phyloP scores from a whole-genome alignment of 2,113 vertebrate species.

The Alligator mississippiensis region DNA sequence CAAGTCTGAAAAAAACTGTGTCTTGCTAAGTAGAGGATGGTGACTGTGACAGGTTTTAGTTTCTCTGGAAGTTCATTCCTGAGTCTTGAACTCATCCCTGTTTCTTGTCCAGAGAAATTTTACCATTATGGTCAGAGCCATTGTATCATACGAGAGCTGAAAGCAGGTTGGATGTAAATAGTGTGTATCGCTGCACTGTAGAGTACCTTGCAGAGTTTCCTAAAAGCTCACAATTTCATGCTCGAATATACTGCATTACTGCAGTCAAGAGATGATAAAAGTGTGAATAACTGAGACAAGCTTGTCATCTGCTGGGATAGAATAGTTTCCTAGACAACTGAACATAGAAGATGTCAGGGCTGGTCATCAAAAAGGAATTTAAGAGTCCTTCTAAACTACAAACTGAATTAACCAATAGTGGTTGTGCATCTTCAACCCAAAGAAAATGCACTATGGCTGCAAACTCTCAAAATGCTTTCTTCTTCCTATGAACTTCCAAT shows the following conservation, averaged over 20 bases:
- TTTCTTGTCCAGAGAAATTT: background rate
- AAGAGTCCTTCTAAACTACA: background rate
- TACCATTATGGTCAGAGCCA: background rate
- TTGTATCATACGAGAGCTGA: background rate
- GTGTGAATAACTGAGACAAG: background rate
- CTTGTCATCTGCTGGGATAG: background rate
- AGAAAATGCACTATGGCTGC: background rate
- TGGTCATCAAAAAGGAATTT: background rate
- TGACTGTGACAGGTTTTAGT: background rate
- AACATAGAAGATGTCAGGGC: background rate
- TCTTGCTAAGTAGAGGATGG: too few relatives aligned
- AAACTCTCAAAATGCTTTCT: background rate
- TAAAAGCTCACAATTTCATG: background rate
- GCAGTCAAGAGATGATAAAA: background rate
- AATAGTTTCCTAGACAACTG: background rate
- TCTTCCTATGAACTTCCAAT: background rate
- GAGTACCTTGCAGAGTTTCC: background rate
- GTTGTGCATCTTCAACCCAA: background rate
- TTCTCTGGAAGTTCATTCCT: background rate
- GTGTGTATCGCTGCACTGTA: background rate
- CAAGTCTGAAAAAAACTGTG: background rate
- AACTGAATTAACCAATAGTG: background rate
- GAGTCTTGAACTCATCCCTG: background rate
- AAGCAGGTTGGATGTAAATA: background rate
- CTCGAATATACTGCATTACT: background rate